Conservation (phyloP, 1,140 invertebrate species). For the Metopolophium dirhodum region DNA sequence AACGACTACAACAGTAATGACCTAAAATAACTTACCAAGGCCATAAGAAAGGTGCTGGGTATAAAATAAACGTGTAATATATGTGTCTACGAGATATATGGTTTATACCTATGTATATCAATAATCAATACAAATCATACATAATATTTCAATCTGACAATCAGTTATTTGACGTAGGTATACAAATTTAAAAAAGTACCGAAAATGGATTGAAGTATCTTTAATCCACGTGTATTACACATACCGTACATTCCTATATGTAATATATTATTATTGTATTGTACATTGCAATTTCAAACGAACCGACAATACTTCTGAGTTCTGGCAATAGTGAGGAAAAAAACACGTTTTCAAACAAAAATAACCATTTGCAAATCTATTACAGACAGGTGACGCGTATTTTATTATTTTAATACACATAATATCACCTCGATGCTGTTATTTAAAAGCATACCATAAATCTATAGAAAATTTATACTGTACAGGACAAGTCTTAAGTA, state of each 20-base stretch:
- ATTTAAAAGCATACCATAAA: neutral
- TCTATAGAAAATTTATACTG: neutral
- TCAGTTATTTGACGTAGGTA: neutral
- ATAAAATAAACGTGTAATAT: neutral
- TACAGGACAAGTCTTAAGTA: neutral
- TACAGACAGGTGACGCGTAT: neutral
- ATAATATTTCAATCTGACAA: neutral
- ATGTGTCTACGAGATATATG: neutral
- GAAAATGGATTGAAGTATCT: neutral
- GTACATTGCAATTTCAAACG: neutral
- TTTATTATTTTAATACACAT: conserved; percentile 5
- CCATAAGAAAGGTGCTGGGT: neutral
- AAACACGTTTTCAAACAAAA: neutral
- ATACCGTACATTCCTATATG: neutral
- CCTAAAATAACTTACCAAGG: conserved; percentile 14
- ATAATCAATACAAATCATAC: neutral
- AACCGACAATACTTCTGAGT: neutral
- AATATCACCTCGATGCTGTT: neutral
- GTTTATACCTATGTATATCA: neutral
- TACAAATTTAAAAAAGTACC: neutral
- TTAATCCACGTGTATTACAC: neutral
- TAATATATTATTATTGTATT: neutral
- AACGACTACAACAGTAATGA: neutral
- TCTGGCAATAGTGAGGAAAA: neutral
- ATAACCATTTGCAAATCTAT: neutral